Percentiles rank a stretch among this genome's conserved stretches.
phyloP scores from a whole-genome alignment of 2,797 vertebrate genomes.

The Chloroceryle inda region DNA sequence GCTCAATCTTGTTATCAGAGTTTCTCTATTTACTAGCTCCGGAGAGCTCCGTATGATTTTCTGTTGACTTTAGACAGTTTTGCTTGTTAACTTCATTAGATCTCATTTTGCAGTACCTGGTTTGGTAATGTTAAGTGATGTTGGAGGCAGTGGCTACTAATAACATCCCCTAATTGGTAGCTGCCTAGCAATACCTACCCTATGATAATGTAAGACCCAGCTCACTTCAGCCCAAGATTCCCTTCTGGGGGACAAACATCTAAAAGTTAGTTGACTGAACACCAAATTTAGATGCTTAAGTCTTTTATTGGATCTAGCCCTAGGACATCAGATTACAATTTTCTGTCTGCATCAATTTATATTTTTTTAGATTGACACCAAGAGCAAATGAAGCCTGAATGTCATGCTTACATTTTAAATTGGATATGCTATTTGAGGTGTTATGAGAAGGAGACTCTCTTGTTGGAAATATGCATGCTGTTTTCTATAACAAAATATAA shows the following conservation, averaged over 20 bases:
- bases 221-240: background rate
- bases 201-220: background rate
- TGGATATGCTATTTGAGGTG: conserved; percentile 53
- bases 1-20: background rate
- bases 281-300: conserved; percentile 22
- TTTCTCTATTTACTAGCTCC: background rate
- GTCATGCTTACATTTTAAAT: conserved; percentile 63
- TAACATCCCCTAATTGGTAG: background rate
- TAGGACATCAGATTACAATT: conserved; percentile 56
- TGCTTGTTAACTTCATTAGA: background rate
- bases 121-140: background rate
- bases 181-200: background rate
- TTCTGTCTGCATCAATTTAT: conserved; percentile 54
- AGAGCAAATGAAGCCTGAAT: conserved; percentile 68
- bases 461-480: conserved; percentile 14
- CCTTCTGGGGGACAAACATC: background rate
- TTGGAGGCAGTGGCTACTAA: background rate
- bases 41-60: background rate
- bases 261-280: conserved; percentile 30
- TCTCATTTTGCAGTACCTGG: background rate
- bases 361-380: conserved; percentile 58
- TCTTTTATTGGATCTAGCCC: conserved; percentile 39
- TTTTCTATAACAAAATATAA: conserved; percentile 31
- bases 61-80: background rate
- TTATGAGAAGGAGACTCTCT: conserved; percentile 26